Conservation (phyloP, 2,888 invertebrate species). For the Leptopilina syphax region DNA sequence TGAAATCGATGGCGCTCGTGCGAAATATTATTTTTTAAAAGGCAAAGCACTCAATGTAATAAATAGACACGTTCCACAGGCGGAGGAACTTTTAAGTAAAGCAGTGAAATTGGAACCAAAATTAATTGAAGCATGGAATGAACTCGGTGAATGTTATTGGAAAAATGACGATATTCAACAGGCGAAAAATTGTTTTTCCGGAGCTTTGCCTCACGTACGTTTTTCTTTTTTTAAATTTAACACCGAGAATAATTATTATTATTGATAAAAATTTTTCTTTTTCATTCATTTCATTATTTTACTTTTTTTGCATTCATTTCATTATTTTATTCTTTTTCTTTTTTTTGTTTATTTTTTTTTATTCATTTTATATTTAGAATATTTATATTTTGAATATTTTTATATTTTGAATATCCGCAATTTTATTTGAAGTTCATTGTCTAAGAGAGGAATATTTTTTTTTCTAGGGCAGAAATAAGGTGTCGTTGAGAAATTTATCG, state of each 20-base stretch:
- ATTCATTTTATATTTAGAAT: too few species aligned
- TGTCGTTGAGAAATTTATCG: constrained; percentile 88
- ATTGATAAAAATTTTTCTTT: too few species aligned
- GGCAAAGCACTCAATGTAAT: constrained; percentile 87
- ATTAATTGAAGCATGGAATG: constrained; percentile 90
- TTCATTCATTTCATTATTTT: too few species aligned
- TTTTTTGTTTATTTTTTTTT: too few species aligned
- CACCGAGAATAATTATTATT: too few species aligned
- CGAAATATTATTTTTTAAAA: constrained; percentile 84
- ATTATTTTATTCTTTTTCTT: too few species aligned
- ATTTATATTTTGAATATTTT: too few species aligned
- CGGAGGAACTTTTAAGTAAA: constrained; percentile 87
- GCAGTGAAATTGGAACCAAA: constrained; percentile 91
- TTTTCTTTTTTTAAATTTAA: constrained; percentile 4
- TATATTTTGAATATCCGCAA: too few species aligned
- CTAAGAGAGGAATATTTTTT: too few species aligned
- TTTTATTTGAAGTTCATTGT: too few species aligned
- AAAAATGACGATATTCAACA: constrained; percentile 89
- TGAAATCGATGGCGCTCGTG: constrained; percentile 77
- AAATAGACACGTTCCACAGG: constrained; percentile 83
- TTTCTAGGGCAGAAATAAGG: constrained; percentile 83
- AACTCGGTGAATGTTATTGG: constrained; percentile 93
- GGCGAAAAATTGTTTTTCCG: constrained; percentile 90
- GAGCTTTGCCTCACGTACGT: constrained; percentile 85
- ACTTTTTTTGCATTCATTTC: too few species aligned